Evolutionary conservation across 2,797 vertebrate genomes (phyloP), one percentile per base, ranked within the genome.

Genomic region (Gymnocypris eckloni): DNA sequence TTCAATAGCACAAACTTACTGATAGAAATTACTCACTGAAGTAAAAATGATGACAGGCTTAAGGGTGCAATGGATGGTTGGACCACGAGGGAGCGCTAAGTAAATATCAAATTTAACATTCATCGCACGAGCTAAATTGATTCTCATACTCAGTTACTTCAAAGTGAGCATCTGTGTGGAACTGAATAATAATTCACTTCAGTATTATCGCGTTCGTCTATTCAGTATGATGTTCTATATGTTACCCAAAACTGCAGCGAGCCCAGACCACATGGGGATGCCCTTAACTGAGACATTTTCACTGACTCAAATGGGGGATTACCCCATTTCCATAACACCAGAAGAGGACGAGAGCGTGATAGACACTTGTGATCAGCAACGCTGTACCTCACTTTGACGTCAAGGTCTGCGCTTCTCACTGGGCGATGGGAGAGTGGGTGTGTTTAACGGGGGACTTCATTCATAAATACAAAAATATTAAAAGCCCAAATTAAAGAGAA

Each of bases 391-490:
- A 80, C 89, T 66, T 79, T 64, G 86, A 89, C 91, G 93, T 96
- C 95, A 96, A 93, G 90, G 92, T 92, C 86, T 86, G 92, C 83
- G 91, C 88, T 90, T 90, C 90, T 90, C 91, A 91, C 93, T 88
- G 90, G 90, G 91, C 89, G 90, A 94, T 93, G 95, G 95, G 96
- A 87, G 95, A 89, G 94, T 95, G 95, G 96, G 96, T 90, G 96
- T 95, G 94, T 91, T 94, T 89, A 93, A 89, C 92, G 72, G 80
- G 92, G 92, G 93, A 90, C 93, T 96, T 95, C 96, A 98, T 97
- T 98, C 97, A 98, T 97, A 97, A 97, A 97, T 97, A 95, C 95
- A 94, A 93, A 92, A 91, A 90, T 90, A 92, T 92, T 92, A 91
- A 91, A 94, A 93, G 20, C 90, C 90, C 90, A 93, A 95, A 94